Percentiles rank a stretch among this genome's conserved stretches.
Conservation (phyloP, 2,888 invertebrate species). For the Heliconius hortense region DNA sequence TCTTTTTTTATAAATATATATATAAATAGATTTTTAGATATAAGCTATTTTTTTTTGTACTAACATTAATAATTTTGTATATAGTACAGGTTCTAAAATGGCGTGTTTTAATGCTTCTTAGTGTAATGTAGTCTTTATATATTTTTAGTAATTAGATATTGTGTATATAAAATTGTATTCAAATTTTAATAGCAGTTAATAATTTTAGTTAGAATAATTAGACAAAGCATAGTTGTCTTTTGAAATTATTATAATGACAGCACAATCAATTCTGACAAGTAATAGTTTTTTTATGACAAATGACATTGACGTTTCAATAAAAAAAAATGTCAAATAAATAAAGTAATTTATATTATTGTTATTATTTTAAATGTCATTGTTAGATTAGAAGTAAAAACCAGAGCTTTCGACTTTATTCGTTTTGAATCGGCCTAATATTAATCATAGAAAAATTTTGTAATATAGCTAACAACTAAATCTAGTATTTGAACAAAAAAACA, state of each 20-base stretch:
- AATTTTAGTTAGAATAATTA: constrained; percentile 5
- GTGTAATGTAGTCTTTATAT: not conserved
- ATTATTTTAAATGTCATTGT: not conserved
- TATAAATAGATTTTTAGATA: constrained; percentile 3
- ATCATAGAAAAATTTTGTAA: constrained; percentile 25
- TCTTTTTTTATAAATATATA: constrained; percentile 43
- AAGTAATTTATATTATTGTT: no score
- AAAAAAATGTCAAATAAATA: not conserved
- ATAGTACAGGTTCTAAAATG: constrained; percentile 16
- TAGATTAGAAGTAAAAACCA: no score
- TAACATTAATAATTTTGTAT: constrained; percentile 16
- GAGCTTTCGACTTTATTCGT: constrained; percentile 8
- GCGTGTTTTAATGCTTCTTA: constrained; percentile 25
- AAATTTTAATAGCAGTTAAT: not conserved
- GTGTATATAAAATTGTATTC: constrained; percentile 30
- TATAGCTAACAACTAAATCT: constrained; percentile 32
- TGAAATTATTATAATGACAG: not conserved
- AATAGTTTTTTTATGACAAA: not conserved
- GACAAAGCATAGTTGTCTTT: constrained; percentile 1
- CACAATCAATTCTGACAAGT: not conserved
- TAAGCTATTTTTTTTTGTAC: constrained; percentile 31
- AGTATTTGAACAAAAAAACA: constrained; percentile 22
- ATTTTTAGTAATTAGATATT: constrained; percentile 17
- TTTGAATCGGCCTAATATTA: constrained; percentile 32
- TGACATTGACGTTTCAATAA: not conserved